Evolutionary conservation across 2,797 vertebrate species (phyloP), one percentile per base, ranked within the genome.

Genomic region (Danio kyathit): DNA sequence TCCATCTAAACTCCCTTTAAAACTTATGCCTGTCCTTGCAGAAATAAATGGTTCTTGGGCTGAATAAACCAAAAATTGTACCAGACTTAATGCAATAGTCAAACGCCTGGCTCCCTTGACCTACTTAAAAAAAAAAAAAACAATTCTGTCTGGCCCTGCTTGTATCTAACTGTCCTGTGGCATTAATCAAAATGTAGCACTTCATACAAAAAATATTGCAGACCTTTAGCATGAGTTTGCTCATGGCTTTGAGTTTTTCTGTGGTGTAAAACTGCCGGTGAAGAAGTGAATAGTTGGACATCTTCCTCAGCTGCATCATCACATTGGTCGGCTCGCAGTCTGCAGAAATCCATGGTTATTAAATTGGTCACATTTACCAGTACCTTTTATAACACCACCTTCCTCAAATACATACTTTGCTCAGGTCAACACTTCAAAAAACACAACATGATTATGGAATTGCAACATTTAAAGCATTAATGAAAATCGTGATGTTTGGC

Each of bases 231-330:
- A 96, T 96, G 67, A 96, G 95, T 44, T 78, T 88, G 72, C 95
- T 94, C 95, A 96, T 96, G 60, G 83, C 86, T 76, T 86, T 93
- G 73, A 97, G 92, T 71, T 92, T 96, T n/a, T 94, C 94, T 79
- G 88, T 70, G 0, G 94, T 95, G 81, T 95, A 97, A 87, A 95
- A 91, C 0, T 96, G 95, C 5, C 95, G 93, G 79, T 96, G 96
- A 60, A 96, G 81, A 51, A 96, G 93, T 14, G 96, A 96, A 66
- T 96, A 95, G 82, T 96, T 96, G 79, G 95, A 95, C 96, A 96
- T 96, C 92, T 96, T 96, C 80, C 95, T 93, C 84, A 96, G 91
- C 1, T 96, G 96, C 95, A 96, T 96, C 95, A 96, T 96, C 60
- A 92, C 95, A 86, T 96, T 96, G 83, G 94, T 93, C 91, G 95